Evolutionary conservation across 2,113 vertebrate genomes (phyloP).

Genomic region (Cariama cristata): DNA sequence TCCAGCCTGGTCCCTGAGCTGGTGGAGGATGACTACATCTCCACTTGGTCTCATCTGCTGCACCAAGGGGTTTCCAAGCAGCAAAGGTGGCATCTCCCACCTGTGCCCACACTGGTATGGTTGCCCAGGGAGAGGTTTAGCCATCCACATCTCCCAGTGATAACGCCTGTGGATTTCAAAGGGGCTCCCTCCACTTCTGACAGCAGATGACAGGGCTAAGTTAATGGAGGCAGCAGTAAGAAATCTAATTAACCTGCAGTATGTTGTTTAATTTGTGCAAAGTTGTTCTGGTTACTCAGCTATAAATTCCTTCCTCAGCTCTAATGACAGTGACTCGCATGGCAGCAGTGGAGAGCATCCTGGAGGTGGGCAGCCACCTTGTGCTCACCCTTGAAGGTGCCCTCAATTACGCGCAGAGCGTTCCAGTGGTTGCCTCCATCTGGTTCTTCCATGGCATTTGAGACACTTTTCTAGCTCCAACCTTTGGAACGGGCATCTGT

Average conservation of each 20-base stretch:
- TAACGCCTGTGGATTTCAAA: background rate
- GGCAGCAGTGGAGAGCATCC: background rate
- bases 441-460: slow-evolving; percentile 24
- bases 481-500: slow-evolving; percentile 19
- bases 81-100: background rate
- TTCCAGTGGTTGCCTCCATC: slow-evolving; percentile 61
- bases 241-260: slow-evolving; percentile 68
- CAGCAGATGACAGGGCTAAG: background rate
- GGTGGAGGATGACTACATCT: background rate
- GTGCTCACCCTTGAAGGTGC: slow-evolving; percentile 22
- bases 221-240: background rate
- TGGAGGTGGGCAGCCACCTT: background rate
- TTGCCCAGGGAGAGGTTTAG: background rate
- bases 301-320: slow-evolving; percentile 26
- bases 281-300: slow-evolving; percentile 61
- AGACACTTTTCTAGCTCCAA: background rate
- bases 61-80: background rate
- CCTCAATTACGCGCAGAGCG: slow-evolving; percentile 28
- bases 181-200: background rate
- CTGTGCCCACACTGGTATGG: background rate
- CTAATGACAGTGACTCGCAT: slow-evolving; percentile 15
- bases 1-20: background rate
- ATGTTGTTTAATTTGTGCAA: slow-evolving; percentile 60
- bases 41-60: background rate
- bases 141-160: background rate